Evolutionary conservation across 2,888 invertebrate species (phyloP), one percentile per base, ranked within the genome.

Genomic region (Eilema griseolum): DNA sequence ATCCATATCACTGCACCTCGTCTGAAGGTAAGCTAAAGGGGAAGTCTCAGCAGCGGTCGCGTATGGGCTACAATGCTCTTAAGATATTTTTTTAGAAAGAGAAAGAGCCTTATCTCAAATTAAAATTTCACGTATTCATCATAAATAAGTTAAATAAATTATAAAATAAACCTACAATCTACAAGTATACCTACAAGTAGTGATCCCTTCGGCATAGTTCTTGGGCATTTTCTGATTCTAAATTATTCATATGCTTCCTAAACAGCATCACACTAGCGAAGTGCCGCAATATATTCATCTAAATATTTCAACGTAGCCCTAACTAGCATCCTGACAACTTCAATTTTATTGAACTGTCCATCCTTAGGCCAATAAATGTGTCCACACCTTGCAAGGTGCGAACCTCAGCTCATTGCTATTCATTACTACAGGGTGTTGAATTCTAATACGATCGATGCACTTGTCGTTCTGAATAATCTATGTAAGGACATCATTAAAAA

Each of bases 381-480:
- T 82, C 77, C 62, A 37, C 61, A 63, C 62, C 71, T 66, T 52
- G 71, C 37, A 41, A 83, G 81, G 83, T 84, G 83, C 76, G 82
- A 84, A 82, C 74, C 74, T 63, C 70, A 67, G 75, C 78, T 75
- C 80, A 76, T 83, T 79, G 77, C 80, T 80, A 84, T 83, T 84
- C 83, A 85, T 84, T 77, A 75, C 71, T 73, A 77, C 78, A 76
- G 71, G 74, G 69, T 82, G 79, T 76, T 82, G 84, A 83, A 83
- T 83, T 75, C 76, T 80, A 82, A 85, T 83, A 69, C 72, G 65
- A 46, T 68, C 66, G 67, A 72, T 81, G 67, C 75, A 66, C 72
- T 66, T 69, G 71, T 57, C 59, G 69, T 46, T 71, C 69, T 37
- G 37, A 33, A 24, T 66, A 14, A 59, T 28, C 14, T 62, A 20